These are phyloP conservation scores for Aurelia coerulea DNA, from an alignment of 30 jellyfish, hydroid and myxozoan genomes.

Conservation along the genomic window DNA sequence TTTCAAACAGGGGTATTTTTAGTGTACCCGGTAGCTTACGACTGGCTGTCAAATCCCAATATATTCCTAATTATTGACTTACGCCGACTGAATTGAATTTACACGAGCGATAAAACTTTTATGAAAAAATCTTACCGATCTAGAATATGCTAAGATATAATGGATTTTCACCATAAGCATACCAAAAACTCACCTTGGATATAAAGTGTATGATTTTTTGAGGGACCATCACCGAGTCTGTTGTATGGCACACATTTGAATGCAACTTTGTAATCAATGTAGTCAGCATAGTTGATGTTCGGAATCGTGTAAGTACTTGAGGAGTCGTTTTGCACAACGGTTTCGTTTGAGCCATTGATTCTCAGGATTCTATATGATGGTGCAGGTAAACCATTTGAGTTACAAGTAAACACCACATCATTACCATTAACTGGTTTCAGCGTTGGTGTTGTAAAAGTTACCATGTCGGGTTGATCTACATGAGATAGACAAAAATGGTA, in stretches of 20 bases:
- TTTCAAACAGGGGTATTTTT: too few species aligned
- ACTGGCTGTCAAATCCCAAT: too few species aligned
- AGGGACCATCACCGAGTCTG: slow-evolving; percentile 13
- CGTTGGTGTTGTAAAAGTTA: slow-evolving; percentile 2
- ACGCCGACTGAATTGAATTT: too few species aligned
- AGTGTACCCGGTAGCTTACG: too few species aligned
- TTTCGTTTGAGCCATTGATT: neutral
- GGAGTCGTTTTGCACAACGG: neutral
- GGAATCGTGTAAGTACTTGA: neutral
- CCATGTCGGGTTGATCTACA: slow-evolving; percentile 34
- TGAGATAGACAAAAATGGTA: too few species aligned
- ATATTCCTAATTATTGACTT: too few species aligned
- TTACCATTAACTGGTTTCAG: slow-evolving; percentile 16
- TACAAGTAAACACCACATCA: slow-evolving; percentile 30
- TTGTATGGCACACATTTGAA: slow-evolving; percentile 38
- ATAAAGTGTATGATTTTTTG: slow-evolving; percentile 22
- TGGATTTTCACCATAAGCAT: too few species aligned
- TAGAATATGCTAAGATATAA: too few species aligned
- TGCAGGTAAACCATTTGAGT: slow-evolving; percentile 18
- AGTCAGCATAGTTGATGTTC: slow-evolving; percentile 1
- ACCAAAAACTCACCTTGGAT: slow-evolving; percentile 22
- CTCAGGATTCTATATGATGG: slow-evolving; percentile 3
- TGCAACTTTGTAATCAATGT: neutral
- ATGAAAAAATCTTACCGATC: too few species aligned
- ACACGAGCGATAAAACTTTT: too few species aligned